Base-by-base conservation (phyloP, 2,797 vertebrate genomes). In the Spinus pinus region DNA sequence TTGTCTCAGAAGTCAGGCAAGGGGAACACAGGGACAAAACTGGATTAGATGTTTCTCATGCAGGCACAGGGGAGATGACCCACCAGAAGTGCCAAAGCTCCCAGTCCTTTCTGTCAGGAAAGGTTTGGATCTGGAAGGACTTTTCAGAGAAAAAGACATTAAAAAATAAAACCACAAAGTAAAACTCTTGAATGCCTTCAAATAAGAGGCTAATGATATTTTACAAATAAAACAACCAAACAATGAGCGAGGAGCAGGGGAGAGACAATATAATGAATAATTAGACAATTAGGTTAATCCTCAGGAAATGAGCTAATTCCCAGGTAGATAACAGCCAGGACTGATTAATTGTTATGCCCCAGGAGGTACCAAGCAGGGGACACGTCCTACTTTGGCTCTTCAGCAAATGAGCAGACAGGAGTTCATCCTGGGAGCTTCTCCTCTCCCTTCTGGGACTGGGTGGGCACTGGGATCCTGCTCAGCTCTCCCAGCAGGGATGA, bases 231-330 rank as follows among this genome's bases (percentile, higher is more conserved):
- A 90, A 37, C 57, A 71, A 31, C n/a, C 42, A 69, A 60, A 30
- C 39, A 71, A 42, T 39, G 21, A 67, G 44, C 14, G 31, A 71
- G 27, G 50, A 86, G n/a, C 1, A 0, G 62, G 72, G 17, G 12
- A 83, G 66, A 50, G 35, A 33, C 1, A 6, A 39, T 77, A 56
- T n/a, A 84, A 74, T 0, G 5, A 90, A 66, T 67, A 71, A 95
- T 78, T 77, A 91, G 85, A 70, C 71, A 91, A 81, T 64, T 65
- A 83, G 37, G 30, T 37, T 90, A 90, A 86, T 83, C 73, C 71
- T 95, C 35, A 74, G 80, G 69, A 91, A 93, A 90, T 78, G 10
- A 71, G 33, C 28, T 86, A 81, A 94, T 81, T 90, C 83, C 77
- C 94, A 92, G 86, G 90, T 81, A 95, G 90, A 20, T 2, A 56